phyloP scores from a whole-genome alignment of 2,888 invertebrate genomes.

The Monochamus alternatus region DNA sequence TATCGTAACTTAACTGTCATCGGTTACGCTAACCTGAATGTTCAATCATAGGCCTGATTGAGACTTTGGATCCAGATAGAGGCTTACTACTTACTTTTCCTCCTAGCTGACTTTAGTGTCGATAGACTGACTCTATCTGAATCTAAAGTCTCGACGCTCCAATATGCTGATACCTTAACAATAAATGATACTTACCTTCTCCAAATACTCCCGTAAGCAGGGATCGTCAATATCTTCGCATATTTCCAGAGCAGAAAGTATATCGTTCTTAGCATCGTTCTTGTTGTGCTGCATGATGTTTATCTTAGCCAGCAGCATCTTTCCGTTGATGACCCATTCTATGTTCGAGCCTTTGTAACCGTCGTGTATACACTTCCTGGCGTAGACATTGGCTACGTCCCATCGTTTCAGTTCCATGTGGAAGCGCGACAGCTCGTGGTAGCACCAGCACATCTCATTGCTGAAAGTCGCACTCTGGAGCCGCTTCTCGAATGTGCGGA shows the following conservation, averaged over 20 bases:
- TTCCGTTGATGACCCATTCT: slow-evolving; percentile 70
- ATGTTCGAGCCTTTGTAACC: slow-evolving; percentile 62
- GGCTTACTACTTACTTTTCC: no score
- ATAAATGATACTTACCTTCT: slow-evolving; percentile 55
- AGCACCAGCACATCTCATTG: slow-evolving; percentile 71
- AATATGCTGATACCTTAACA: neutral
- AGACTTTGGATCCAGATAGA: no score
- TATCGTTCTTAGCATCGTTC: slow-evolving; percentile 70
- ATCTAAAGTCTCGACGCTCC: no score
- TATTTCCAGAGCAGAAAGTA: slow-evolving; percentile 59
- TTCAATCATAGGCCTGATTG: no score
- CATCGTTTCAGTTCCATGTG: slow-evolving; percentile 67
- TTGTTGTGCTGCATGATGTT: slow-evolving; percentile 70
- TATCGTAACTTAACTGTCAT: no score
- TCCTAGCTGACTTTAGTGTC: no score
- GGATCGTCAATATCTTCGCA: slow-evolving; percentile 66
- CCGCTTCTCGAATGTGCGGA: slow-evolving; percentile 61
- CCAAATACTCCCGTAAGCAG: slow-evolving; percentile 64
- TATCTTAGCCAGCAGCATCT: slow-evolving; percentile 69
- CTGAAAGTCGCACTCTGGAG: slow-evolving; percentile 61
- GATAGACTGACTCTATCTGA: no score
- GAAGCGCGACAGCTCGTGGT: slow-evolving; percentile 69
- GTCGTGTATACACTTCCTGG: slow-evolving; percentile 66
- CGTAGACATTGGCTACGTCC: slow-evolving; percentile 69
- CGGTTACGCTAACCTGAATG: no score